These are phyloP conservation scores for Leptobrachium ailaonicum DNA, from an alignment of 2,113 vertebrate species.

Conservation along the genomic window DNA sequence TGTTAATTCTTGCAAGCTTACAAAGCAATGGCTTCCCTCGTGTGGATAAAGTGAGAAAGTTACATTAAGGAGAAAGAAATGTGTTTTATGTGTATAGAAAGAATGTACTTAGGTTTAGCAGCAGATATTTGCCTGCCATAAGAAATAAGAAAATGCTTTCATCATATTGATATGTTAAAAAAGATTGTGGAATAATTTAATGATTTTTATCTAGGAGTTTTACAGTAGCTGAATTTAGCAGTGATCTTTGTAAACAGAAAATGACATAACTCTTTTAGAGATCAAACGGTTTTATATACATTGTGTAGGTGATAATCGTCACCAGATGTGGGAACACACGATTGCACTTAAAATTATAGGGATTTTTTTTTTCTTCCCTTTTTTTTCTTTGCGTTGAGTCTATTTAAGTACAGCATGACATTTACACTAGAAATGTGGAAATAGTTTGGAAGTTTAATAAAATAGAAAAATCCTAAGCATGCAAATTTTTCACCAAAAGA, in stretches of 20 bases:
- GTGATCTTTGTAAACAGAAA: constrained; percentile 45
- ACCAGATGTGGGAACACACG: constrained; percentile 33
- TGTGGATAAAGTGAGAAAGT: too few species aligned
- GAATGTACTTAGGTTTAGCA: neutral
- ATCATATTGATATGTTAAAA: constrained; percentile 1
- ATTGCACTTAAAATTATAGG: neutral
- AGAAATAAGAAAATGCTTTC: neutral
- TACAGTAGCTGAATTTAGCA: constrained; percentile 41
- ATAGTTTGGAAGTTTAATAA: constrained; percentile 9
- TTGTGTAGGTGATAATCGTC: constrained; percentile 37
- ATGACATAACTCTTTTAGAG: constrained; percentile 40
- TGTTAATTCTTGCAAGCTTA: too few species aligned
- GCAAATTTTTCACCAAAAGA: too few species aligned
- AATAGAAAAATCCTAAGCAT: too few species aligned
- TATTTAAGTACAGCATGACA: constrained; percentile 11
- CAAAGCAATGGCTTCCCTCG: too few species aligned
- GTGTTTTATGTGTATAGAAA: too few species aligned
- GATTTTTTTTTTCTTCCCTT: neutral
- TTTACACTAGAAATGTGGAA: constrained; percentile 35
- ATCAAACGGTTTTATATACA: constrained; percentile 39
- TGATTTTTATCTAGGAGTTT: constrained; percentile 24
- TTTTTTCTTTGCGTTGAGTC: neutral
- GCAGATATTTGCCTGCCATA: neutral
- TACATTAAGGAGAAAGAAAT: too few species aligned
- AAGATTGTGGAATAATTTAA: constrained; percentile 4